Percentiles rank a stretch among this genome's conserved stretches.
Evolutionary conservation across 1,140 invertebrate species (phyloP).

Genomic region (Diprion similis): DNA sequence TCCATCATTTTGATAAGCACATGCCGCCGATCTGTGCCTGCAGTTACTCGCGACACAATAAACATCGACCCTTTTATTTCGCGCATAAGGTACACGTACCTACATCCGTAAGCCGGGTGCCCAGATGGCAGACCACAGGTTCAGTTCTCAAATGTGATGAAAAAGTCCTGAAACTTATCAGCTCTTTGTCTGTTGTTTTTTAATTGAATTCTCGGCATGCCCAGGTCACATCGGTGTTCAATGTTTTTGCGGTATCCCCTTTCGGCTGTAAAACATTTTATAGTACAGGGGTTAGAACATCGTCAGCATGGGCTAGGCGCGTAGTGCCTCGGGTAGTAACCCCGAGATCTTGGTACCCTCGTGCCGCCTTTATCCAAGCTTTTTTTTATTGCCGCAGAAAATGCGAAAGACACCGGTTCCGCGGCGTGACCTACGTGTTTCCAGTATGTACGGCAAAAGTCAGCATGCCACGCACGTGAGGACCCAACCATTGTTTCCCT

Average conservation of each 20-base stretch:
- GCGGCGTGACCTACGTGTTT: background rate
- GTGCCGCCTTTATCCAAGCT: background rate
- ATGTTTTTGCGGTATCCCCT: slow-evolving; percentile 2
- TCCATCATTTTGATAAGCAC: background rate
- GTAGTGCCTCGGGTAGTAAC: background rate
- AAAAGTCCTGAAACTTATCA: too few relatives aligned
- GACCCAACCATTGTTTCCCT: background rate
- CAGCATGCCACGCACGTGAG: background rate
- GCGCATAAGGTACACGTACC: too few relatives aligned
- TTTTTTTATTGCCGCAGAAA: background rate
- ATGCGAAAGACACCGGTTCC: background rate
- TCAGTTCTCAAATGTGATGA: too few relatives aligned
- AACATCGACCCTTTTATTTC: background rate
- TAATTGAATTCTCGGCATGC: background rate
- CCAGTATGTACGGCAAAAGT: background rate
- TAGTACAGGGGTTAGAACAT: background rate
- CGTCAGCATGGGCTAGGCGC: background rate
- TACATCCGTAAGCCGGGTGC: too few relatives aligned
- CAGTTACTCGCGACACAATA: too few relatives aligned
- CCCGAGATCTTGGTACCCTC: background rate
- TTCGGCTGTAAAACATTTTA: slow-evolving; percentile 5
- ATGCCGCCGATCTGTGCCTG: too few relatives aligned
- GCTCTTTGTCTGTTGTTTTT: background rate
- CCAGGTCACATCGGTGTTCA: background rate
- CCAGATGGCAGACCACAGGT: too few relatives aligned